Base-by-base conservation (phyloP, 2,888 invertebrate species). In the Trypoxylon attenuatum region DNA sequence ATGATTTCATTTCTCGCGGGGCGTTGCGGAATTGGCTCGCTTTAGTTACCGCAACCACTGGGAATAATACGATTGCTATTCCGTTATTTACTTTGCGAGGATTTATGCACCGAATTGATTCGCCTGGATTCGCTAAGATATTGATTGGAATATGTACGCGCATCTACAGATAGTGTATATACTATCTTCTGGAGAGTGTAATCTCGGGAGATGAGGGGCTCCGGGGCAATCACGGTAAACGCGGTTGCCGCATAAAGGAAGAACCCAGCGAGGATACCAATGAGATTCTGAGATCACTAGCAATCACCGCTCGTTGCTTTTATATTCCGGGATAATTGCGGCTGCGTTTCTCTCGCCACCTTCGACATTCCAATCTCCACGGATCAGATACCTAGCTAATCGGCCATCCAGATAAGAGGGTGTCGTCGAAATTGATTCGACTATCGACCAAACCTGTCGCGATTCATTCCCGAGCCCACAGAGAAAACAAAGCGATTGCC, bases 401-500 rank as follows among this genome's bases (percentile, higher is more conserved):
- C 22, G 21, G 23, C 33, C 22, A 22, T 63, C 50, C 5, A 21
- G 42, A 61, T 25, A 45, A 50, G 50, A 42, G 50, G 38, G 16
- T 13, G 27, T 46, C 27, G 15, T 18, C 39, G 18, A 8, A n/a
- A n/a, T n/a, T n/a, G n/a, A n/a, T n/a, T n/a, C n/a, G n/a, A n/a
- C n/a, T n/a, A n/a, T n/a, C n/a, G n/a, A n/a, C n/a, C 13, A 27
- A 46, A 15, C n/a, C 29, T 59, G 54, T 47, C 33, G 47, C 46
- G 45, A 60, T 61, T 41, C 6, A 22, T 49, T 55, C 45, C 27
- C 2, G 1, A 15, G 16, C 42, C 33, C 23, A 42, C 39, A 13
- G 29, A 57, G 49, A 16, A 6, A 18, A 54, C 18, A 23, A 62
- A 62, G 59, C 52, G 29, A 59, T 60, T 49, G 66, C 63, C 61